phyloP scores from a whole-genome alignment of 1,140 invertebrate species.

The Heliconius nattereri region DNA sequence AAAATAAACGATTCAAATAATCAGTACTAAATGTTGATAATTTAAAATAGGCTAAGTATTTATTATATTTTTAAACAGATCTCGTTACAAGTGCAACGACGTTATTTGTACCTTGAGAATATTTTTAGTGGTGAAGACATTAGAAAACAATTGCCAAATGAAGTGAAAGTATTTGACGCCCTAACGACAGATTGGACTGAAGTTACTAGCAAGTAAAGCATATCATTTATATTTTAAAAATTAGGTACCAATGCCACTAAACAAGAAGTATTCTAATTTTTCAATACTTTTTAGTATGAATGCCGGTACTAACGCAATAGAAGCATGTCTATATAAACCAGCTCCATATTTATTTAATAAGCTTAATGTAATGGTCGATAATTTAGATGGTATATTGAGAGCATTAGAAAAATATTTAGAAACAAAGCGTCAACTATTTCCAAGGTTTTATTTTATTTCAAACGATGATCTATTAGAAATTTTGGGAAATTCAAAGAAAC shows the following conservation, averaged over 20 bases:
- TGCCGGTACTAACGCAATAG: slow-evolving; percentile 80
- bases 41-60: not conserved
- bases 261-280: slow-evolving; percentile 2
- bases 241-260: slow-evolving; percentile 19
- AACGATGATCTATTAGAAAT: slow-evolving; percentile 94
- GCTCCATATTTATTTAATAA: slow-evolving; percentile 83
- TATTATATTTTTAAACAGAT: slow-evolving; percentile 59
- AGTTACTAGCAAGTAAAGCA: slow-evolving; percentile 83
- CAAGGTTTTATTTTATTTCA: slow-evolving; percentile 91
- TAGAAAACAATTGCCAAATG: slow-evolving; percentile 89
- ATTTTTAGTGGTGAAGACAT: slow-evolving; percentile 94
- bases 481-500: slow-evolving; percentile 90
- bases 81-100: slow-evolving; percentile 88
- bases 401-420: slow-evolving; percentile 91
- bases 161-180: slow-evolving; percentile 88
- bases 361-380: slow-evolving; percentile 84
- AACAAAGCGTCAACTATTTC: slow-evolving; percentile 91
- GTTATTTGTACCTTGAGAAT: slow-evolving; percentile 92
- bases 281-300: slow-evolving; percentile 70
- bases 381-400: slow-evolving; percentile 86
- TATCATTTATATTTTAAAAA: slow-evolving; percentile 6
- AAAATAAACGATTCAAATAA: not conserved
- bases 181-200: slow-evolving; percentile 87
- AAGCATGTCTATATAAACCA: slow-evolving; percentile 81
- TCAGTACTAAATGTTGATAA: not conserved